Percentiles rank a stretch among this genome's conserved stretches.
phyloP scores from a whole-genome alignment of 2,797 vertebrate genomes.

The Sarcophilus harrisii region DNA sequence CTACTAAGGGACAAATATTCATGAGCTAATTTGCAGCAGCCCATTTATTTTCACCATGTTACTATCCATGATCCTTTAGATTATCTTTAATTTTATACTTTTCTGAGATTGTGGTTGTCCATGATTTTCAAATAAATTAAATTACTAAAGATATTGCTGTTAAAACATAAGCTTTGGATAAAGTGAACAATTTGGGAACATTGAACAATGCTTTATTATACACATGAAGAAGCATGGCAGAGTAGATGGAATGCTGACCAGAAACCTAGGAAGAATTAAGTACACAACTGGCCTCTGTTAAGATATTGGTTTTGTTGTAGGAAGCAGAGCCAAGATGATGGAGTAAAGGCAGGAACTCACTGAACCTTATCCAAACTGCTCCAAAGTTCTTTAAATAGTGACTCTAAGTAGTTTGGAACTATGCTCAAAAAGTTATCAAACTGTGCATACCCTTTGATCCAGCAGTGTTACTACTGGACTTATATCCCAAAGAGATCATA shows the following conservation, averaged over 20 bases:
- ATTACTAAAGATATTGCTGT: neutral
- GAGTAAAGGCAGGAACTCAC: no score
- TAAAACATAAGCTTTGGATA: neutral
- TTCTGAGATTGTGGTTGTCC: neutral
- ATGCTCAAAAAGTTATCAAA: no score
- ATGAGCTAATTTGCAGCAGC: neutral
- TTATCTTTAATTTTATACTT: neutral
- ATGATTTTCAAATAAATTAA: neutral
- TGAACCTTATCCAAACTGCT: no score
- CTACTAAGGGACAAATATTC: neutral
- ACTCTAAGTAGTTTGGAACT: no score
- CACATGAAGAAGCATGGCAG: neutral
- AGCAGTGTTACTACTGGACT: no score
- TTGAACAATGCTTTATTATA: neutral
- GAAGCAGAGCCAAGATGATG: no score
- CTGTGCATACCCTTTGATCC: no score
- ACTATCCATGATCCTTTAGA: neutral
- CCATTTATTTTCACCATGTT: neutral
- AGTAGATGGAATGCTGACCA: neutral
- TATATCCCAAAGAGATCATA: no score
- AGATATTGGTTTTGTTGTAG: neutral
- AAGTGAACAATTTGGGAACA: neutral
- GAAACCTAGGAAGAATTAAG: neutral
- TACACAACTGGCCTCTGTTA: neutral
- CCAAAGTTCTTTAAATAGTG: no score